Conservation (phyloP, 2,113 vertebrate species). For the Burhinus bistriatus region DNA sequence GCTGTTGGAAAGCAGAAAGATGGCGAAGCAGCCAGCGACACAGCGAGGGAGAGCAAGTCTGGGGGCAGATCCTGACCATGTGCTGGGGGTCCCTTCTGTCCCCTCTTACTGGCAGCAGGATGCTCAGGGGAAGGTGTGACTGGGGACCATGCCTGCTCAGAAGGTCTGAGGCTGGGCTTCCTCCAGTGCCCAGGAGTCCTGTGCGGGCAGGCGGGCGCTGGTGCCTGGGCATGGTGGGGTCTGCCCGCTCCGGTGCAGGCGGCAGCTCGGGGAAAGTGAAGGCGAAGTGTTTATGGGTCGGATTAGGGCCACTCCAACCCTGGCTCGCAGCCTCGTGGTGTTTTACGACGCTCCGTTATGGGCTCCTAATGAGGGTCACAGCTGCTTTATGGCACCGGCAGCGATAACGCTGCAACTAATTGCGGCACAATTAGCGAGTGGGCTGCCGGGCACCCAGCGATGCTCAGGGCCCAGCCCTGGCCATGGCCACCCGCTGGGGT, state of each 20-base stretch:
- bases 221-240: background rate
- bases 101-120: background rate
- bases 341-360: conserved; percentile 40
- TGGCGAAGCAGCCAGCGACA: rapidly evolving
- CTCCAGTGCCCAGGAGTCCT: background rate
- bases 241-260: background rate
- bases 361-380: conserved; percentile 67
- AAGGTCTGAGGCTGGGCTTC: background rate
- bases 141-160: rapidly evolving
- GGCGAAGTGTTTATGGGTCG: conserved; percentile 25
- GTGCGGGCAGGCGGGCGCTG: rapidly evolving
- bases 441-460: conserved; percentile 22
- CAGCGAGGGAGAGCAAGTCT: background rate
- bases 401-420: conserved; percentile 61
- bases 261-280: background rate
- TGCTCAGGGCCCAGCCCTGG: background rate
- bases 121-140: background rate
- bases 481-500: background rate
- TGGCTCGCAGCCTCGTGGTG: background rate
- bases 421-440: conserved; percentile 23
- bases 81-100: background rate
- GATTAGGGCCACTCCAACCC: conserved; percentile 33
- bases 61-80: background rate
- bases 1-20: background rate
- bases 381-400: conserved; percentile 45